Base-by-base conservation (phyloP, 2,888 invertebrate species). In the Hirtodrosophila alboralis region DNA sequence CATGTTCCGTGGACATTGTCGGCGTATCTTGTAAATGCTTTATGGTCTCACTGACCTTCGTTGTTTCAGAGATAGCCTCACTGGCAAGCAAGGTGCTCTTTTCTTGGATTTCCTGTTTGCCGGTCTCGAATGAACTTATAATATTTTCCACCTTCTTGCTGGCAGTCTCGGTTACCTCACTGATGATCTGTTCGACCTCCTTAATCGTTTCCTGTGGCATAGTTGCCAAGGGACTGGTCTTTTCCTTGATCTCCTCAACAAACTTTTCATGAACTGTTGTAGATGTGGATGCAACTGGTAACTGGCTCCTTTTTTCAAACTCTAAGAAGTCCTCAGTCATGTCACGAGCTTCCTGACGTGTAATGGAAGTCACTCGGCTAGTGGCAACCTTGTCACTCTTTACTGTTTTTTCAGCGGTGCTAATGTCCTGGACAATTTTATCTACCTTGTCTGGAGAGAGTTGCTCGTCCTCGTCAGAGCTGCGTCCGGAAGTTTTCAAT, bases 401-500 rank as follows among this genome's bases (percentile, higher is more conserved):
- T 16, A 68, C 53, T 14, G 75, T 41, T 31, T 81, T 83, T 9
- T 81, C 81, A 12, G 81, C 79, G 1, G 72, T 56, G 36, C 61
- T 84, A 1, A 81, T 81, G 26, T 81, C 81, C 40, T 84, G 86
- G 1, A 86, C 37, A 36, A 81, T 81, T 27, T 81, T 81, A 30
- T 81, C 86, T 10, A 86, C 56, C 48, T 59, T 67, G 16, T 88
- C 89, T 3, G 79, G 69, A 0, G 68, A 75, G 1, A 61, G 64
- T 10, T 72, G 74, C 7, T 77, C 87, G 3, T 78, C 85, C 43
- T 87, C 88, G 31, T 87, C 87, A 0, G 87, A 83, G 69, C 88
- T 80, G 37, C 81, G 90, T 0, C 88, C 83, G 0, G 90, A 88
- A n/a, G 87, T 85, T 67, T 88, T 90, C 27, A 91, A 84, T 58